These are phyloP conservation scores for Dinoponera quadriceps DNA, from an alignment of 1,140 invertebrate species.

Conservation along the genomic window DNA sequence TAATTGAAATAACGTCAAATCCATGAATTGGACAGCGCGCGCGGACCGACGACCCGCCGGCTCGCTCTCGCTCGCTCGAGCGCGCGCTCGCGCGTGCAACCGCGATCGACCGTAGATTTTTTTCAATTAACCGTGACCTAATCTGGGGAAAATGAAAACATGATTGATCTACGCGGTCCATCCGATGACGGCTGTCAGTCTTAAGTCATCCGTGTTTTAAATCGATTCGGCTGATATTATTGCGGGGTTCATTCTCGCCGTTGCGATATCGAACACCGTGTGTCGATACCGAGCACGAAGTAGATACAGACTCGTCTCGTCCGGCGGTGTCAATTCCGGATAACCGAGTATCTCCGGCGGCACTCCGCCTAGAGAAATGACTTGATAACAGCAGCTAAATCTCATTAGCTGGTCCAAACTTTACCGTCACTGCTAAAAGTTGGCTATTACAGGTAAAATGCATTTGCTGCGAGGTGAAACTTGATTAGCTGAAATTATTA, in stretches of 20 bases:
- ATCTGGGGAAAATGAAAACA: slow-evolving; percentile 55
- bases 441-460: no score
- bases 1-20: slow-evolving; percentile 63
- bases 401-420: no score
- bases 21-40: slow-evolving; percentile 45
- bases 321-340: no score
- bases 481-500: no score
- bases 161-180: slow-evolving; percentile 18
- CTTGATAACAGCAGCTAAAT: no score
- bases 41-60: neutral
- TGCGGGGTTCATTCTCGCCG: neutral
- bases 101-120: slow-evolving; percentile 17
- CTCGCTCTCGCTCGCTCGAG: no score
- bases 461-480: no score
- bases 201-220: slow-evolving; percentile 10
- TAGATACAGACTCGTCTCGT: no score
- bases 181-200: neutral
- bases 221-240: slow-evolving; percentile 16
- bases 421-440: no score
- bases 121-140: slow-evolving; percentile 54
- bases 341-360: neutral
- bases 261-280: neutral
- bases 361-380: no score
- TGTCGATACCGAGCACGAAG: neutral
- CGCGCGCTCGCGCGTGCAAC: neutral